These are phyloP conservation scores for Xestia xanthographa DNA, from an alignment of 2,888 invertebrate genomes.

Conservation along the genomic window DNA sequence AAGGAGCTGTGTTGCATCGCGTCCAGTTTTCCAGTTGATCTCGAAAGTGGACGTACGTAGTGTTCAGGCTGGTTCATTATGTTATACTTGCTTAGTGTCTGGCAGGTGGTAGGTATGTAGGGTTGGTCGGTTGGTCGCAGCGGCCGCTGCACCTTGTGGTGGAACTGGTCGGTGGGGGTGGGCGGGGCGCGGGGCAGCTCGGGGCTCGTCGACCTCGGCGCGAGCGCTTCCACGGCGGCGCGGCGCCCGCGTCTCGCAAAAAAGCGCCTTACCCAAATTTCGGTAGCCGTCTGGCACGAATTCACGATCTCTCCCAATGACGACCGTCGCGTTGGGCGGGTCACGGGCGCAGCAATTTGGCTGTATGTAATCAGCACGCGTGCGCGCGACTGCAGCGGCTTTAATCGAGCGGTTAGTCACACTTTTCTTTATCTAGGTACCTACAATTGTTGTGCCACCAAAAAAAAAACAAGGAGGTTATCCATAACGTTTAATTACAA, in stretches of 20 bases:
- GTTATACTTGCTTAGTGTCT: conserved; percentile 86
- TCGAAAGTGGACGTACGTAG: conserved; percentile 71
- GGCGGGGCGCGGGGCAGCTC: conserved; percentile 69
- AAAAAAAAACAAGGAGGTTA: conserved; percentile 7
- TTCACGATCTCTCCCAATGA: conserved; percentile 78
- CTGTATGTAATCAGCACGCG: conserved; percentile 82
- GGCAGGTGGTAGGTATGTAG: conserved; percentile 89
- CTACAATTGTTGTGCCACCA: conserved; percentile 56
- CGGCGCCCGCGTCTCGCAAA: conserved; percentile 83
- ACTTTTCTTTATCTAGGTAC: conserved; percentile 54
- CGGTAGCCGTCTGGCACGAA: conserved; percentile 84
- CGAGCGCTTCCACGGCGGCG: conserved; percentile 72
- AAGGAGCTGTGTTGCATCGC: conserved; percentile 21
- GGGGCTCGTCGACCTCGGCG: conserved; percentile 86
- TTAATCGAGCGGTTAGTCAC: conserved; percentile 67
- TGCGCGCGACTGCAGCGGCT: conserved; percentile 69
- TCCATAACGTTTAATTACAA: not conserved
- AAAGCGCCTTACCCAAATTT: conserved; percentile 89
- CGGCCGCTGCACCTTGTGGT: conserved; percentile 88
- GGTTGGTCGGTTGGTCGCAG: conserved; percentile 82
- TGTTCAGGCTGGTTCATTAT: conserved; percentile 72
- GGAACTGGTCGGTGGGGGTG: conserved; percentile 84
- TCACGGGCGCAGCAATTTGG: conserved; percentile 73
- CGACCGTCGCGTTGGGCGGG: conserved; percentile 54
- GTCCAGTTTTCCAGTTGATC: conserved; percentile 61